Base-by-base conservation (phyloP, 1,140 invertebrate genomes). In the Cotesia glomerata region DNA sequence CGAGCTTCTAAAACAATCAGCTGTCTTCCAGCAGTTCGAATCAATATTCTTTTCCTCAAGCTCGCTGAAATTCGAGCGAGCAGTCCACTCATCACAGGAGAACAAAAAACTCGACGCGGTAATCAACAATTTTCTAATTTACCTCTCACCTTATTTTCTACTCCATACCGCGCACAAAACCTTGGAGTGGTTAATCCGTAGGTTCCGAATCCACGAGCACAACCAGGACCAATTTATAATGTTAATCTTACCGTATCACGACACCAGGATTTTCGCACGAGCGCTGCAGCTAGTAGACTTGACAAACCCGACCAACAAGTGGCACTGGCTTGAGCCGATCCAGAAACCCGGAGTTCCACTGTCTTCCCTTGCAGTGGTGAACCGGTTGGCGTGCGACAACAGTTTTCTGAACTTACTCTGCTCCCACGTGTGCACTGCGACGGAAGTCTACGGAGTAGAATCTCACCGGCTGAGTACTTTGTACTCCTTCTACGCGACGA, bases 121-220 rank as follows among this genome's bases (percentile, higher is more conserved):
- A 8, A 94, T 99, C n/a, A 89, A 91, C 63, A 91, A 92, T 71
- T 98, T 98, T 87, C 82, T 98, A 0, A 82, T 93, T 49, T 85
- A 93, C 49, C 76, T 97, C 8, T 95, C 96, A 0, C 97, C 97
- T 4, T 98, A 97, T 84, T 93, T 98, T 78, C 83, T 96, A 45
- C 83, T 97, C 0, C 93, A 92, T 80, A 90, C 93, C 11, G 90
- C 95, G 8, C 95, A 97, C 70, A 95, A 97, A 89, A 92, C 94
- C 18, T 83, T 98, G 32, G 97, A 98, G 89, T 98, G 97, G 97
- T 88, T 99, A 2, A 91, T 98, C 61, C 90, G 94, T 74, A 91
- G 96, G 78, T 98, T 93, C 84, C 91, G 93, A 61, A 93, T 98
- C 73, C 94, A 98, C 79, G 88, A 94, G 63, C 98, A 93, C 81